These are phyloP conservation scores for Champsocephalus gunnari DNA, from an alignment of 2,797 vertebrate genomes.

Conservation along the genomic window DNA sequence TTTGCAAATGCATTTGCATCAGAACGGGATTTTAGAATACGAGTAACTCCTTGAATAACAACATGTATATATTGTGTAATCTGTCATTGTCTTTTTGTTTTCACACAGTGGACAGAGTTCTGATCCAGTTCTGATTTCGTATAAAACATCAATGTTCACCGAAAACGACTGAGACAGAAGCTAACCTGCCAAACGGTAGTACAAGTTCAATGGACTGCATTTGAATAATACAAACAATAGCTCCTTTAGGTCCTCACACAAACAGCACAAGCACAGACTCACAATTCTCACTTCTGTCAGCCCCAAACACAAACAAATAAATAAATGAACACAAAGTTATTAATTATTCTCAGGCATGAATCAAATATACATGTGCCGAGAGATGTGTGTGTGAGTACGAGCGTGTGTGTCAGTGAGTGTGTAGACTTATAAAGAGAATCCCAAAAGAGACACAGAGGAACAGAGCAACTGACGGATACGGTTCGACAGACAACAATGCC, in stretches of 20 bases:
- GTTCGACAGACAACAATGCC: conserved; percentile 40
- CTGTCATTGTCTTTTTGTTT: not conserved
- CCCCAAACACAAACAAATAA: conserved; percentile 84
- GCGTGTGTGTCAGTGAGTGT: conserved; percentile 16
- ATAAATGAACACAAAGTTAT: conserved; percentile 83
- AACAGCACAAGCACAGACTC: conserved; percentile 39
- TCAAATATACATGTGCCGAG: conserved; percentile 80
- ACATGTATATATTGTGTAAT: not conserved
- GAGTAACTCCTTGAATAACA: not conserved
- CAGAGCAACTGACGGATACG: conserved; percentile 42
- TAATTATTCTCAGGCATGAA: conserved; percentile 82
- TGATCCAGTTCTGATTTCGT: not conserved
- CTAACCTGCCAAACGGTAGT: conserved; percentile 15
- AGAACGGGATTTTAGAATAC: not conserved
- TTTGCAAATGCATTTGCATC: not conserved
- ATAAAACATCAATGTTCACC: not conserved
- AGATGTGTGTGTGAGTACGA: conserved; percentile 52
- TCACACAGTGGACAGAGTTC: no score
- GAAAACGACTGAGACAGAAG: not conserved
- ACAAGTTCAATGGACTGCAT: conserved; percentile 28
- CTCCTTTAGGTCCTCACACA: conserved; percentile 22
- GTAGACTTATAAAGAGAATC: conserved; percentile 63
- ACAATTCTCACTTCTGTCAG: conserved; percentile 61
- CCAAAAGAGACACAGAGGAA: conserved; percentile 60
- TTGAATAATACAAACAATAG: conserved; percentile 51